phyloP scores from a whole-genome alignment of 2,888 invertebrate genomes.

The Abrostola tripartita region DNA sequence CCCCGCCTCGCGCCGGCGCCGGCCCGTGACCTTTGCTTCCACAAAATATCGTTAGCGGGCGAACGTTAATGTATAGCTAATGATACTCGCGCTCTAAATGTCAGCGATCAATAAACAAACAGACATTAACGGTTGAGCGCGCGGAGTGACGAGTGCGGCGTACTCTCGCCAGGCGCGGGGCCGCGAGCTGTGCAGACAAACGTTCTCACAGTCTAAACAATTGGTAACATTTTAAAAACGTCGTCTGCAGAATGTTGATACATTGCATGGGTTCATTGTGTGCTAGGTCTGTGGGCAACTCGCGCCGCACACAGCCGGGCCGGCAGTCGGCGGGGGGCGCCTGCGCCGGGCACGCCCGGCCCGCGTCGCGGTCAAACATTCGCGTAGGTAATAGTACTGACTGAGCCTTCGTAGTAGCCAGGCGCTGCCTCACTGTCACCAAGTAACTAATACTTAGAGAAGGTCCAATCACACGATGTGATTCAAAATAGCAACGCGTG shows the following conservation, averaged over 20 bases:
- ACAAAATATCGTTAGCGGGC: slow-evolving; percentile 10
- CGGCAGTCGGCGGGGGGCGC: too few species aligned
- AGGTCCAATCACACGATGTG: too few species aligned
- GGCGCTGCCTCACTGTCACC: too few species aligned
- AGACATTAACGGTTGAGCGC: slow-evolving; percentile 26
- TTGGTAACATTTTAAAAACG: not conserved
- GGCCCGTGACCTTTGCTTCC: slow-evolving; percentile 11
- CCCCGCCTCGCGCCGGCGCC: not conserved
- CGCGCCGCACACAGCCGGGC: too few species aligned
- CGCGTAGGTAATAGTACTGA: too few species aligned
- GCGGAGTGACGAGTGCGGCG: not conserved
- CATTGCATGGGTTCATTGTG: not conserved
- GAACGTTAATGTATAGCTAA: slow-evolving; percentile 21
- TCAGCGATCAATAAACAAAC: slow-evolving; percentile 60
- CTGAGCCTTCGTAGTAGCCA: too few species aligned
- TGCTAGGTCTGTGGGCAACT: not conserved
- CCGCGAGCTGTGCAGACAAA: too few species aligned
- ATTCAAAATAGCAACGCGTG: too few species aligned
- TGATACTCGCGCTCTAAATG: slow-evolving; percentile 48
- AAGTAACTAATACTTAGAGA: too few species aligned
- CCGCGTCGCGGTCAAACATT: too few species aligned
- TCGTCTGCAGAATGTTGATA: not conserved
- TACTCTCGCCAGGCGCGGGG: not conserved
- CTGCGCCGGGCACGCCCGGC: too few species aligned
- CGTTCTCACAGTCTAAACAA: too few species aligned